A percentile compares a stretch with the other conserved stretches of the same genome.
Conservation (phyloP, 2,888 invertebrate genomes). For the Ormyrus labotus region DNA sequence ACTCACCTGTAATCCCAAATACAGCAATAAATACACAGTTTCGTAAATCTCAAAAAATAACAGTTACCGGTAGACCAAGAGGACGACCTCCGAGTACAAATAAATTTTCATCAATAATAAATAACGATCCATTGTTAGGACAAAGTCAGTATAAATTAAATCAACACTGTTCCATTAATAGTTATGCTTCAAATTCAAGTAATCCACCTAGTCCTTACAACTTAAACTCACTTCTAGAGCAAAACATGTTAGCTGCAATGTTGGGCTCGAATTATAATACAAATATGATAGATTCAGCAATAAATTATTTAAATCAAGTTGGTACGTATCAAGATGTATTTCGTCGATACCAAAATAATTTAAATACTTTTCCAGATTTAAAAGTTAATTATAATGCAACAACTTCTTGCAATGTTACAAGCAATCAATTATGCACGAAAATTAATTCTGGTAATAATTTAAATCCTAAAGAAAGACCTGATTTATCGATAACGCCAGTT, state of each 20-base stretch:
- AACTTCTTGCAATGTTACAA: conserved; percentile 63
- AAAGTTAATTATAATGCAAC: conserved; percentile 23
- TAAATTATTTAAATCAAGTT: conserved; percentile 70
- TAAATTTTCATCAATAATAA: conserved; percentile 66
- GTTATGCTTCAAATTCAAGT: conserved; percentile 53
- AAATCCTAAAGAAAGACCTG: conserved; percentile 75
- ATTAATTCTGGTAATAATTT: conserved; percentile 3
- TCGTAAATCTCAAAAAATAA: conserved; percentile 58
- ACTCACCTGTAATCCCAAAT: neutral
- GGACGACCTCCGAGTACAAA: conserved; percentile 77
- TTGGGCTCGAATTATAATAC: conserved; percentile 63
- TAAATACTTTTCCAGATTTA: conserved; percentile 64
- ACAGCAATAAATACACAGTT: neutral
- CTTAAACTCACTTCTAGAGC: conserved; percentile 67
- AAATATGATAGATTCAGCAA: conserved; percentile 58
- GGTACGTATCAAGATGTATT: conserved; percentile 69
- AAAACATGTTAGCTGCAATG: conserved; percentile 68
- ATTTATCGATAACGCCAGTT: conserved; percentile 70
- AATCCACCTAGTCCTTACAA: conserved; percentile 63
- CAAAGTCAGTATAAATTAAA: conserved; percentile 3
- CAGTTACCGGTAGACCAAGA: conserved; percentile 75
- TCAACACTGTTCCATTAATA: conserved; percentile 50
- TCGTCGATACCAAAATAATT: conserved; percentile 69
- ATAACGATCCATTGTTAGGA: neutral
- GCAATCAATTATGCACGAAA: conserved; percentile 57